Evolutionary conservation across 2,888 invertebrate species (phyloP), one percentile per base, ranked within the genome.

Genomic region (Plemyria rubiginata): DNA sequence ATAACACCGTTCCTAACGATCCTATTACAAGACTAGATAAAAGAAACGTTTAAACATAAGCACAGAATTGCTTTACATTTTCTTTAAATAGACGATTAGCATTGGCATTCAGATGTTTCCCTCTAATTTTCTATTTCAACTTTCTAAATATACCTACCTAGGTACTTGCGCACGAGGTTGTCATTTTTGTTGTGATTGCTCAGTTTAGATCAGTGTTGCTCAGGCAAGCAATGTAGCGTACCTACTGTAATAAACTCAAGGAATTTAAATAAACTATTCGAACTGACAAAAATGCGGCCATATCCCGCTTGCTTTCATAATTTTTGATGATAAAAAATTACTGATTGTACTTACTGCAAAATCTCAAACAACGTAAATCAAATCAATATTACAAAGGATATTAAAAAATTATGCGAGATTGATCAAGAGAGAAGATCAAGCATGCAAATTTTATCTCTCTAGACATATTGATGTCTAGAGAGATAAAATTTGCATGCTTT

Each of bases 71-170:
- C 58, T 51, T 48, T 55, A 51, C 32, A 55, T 54, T 52, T 57
- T 58, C 54, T 45, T 54, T 58, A 57, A 87, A 89, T 88, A 86
- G 78, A 45, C 36, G 57, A 82, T 16, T 88, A 87, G 87, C 88
- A 90, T 90, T 89, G 88, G 88, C 87, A 90, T 91, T 90, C 88
- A 86, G 79, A 83, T 82, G 84, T 85, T 85, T 84, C 79, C 81
- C 85, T 82, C 81, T 77, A 76, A 80, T 85, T 86, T 87, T 89
- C 85, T 88, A 89, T 89, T 89, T 90, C 81, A 79, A 80, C 79
- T 81, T 74, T 78, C 83, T 80, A 83, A 85, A 87, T 85, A 83
- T 87, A 88, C n/a, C n/a, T n/a, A n/a, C n/a, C n/a, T n/a, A n/a
- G n/a, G n/a, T n/a, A n/a, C 79, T 77, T 68, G 77, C 79, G 78